Evolutionary conservation across 1,140 invertebrate species (phyloP), one percentile per base, ranked within the genome.

Genomic region (Panagrolaimus sp.): DNA sequence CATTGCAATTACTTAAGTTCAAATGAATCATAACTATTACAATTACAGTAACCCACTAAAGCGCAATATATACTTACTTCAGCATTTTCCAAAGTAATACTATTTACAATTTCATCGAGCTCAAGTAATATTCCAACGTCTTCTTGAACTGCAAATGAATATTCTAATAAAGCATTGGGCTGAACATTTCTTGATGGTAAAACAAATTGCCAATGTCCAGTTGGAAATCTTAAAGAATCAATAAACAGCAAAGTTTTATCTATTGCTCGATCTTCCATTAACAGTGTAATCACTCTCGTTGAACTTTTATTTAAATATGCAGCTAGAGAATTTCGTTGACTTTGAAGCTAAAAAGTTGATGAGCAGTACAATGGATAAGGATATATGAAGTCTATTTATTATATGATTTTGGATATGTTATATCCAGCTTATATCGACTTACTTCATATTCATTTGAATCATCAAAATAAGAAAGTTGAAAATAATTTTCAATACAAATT

Each of bases 401-500:
- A 38, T n/a, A n/a, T n/a, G n/a, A n/a, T 38, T 38, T 38, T 38
- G 31, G 7, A 4, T 7, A 38, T 38, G 2, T 4, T 38, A 38
- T 38, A 4, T 4, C 7, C 2, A 38, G 31, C 2, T 38, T n/a
- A n/a, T n/a, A n/a, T n/a, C n/a, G n/a, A 38, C 31, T 7, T 38
- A 38, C 31, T 38, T 38, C 31, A 38, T 38, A 38, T 38, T 38
- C 31, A 38, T 38, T 38, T 38, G 31, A 38, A 38, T 38, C 31
- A 38, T 44, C 67, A 16, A 27, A 64, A 2, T 42, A 48, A 27
- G 67, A 45, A 25, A 63, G 20, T 27, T 38, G 16, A 23, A 43
- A 68, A 64, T 44, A 43, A 7, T 62, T 25, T 27, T 63, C 62
- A 9, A 63, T n/a, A 43, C 62, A 63, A 31, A 27, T 16, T 27